phyloP scores from a whole-genome alignment of 2,113 vertebrate species.

The Pseudopipra pipra region DNA sequence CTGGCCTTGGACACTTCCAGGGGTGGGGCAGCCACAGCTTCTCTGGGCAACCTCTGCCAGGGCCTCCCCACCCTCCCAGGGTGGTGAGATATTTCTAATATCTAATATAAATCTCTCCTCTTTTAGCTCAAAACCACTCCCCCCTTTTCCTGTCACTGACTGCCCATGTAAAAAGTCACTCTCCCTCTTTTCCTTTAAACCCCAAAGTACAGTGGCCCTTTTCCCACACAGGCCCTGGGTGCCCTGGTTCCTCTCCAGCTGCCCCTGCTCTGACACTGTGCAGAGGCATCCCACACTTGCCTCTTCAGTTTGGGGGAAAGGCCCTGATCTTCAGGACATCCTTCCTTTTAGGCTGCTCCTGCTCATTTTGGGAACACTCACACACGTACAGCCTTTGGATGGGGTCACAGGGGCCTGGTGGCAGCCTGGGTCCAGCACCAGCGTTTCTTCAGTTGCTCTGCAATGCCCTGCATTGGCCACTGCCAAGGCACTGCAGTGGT shows the following conservation, averaged over 20 bases:
- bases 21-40: fast-evolving
- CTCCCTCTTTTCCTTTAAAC: background rate
- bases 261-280: too few species aligned
- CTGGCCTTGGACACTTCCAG: background rate
- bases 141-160: background rate
- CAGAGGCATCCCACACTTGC: background rate
- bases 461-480: background rate
- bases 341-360: background rate
- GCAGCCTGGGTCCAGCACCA: background rate
- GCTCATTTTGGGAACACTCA: background rate
- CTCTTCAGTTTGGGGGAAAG: background rate
- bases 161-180: background rate
- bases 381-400: fast-evolving
- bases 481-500: background rate
- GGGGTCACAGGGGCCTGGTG: background rate
- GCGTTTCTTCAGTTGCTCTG: fast-evolving
- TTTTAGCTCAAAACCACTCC: background rate
- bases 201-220: background rate
- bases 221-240: background rate
- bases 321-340: background rate
- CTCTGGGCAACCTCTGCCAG: background rate
- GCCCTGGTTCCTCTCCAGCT: background rate
- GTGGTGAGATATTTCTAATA: background rate
- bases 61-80: background rate
- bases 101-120: background rate